Evolutionary conservation across 2,113 vertebrate genomes (phyloP).

Genomic region (Albula goreensis): DNA sequence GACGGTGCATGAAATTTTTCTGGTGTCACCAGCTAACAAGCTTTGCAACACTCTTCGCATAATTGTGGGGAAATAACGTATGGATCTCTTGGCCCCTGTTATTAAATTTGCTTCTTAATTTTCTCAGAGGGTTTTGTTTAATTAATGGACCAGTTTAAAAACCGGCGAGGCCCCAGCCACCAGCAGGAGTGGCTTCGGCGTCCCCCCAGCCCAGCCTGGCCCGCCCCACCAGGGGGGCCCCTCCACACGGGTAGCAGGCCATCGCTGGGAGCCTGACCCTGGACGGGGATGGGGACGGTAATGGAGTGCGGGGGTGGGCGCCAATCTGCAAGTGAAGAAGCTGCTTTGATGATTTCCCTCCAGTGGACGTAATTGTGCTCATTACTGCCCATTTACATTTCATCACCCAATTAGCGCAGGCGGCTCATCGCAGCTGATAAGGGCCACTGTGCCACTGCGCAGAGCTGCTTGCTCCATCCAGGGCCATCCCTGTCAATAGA

Average conservation of each 20-base stretch:
- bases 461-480: slow-evolving; percentile 71
- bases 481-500: slow-evolving; percentile 57
- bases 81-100: slow-evolving; percentile 48
- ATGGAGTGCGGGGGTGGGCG: slow-evolving; percentile 15
- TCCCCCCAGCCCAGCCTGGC: slow-evolving; percentile 49
- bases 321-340: slow-evolving; percentile 71
- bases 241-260: slow-evolving; percentile 51
- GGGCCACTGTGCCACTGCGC: slow-evolving; percentile 59
- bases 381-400: slow-evolving; percentile 94
- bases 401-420: slow-evolving; percentile 79
- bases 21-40: slow-evolving; percentile 11
- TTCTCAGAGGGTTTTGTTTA: slow-evolving; percentile 60
- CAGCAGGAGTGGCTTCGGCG: slow-evolving; percentile 30
- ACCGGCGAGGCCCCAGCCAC: slow-evolving; percentile 46
- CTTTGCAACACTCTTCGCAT: not conserved
- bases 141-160: slow-evolving; percentile 66
- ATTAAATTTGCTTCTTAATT: slow-evolving; percentile 67
- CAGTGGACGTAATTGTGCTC: slow-evolving; percentile 83
- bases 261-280: slow-evolving; percentile 55
- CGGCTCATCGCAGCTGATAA: slow-evolving; percentile 78
- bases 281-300: slow-evolving; percentile 45
- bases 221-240: slow-evolving; percentile 46
- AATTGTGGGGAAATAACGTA: slow-evolving; percentile 17
- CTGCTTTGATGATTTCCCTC: slow-evolving; percentile 74
- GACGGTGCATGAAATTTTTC: not conserved